Conservation (phyloP, 1,140 invertebrate genomes). For the Achatina immaculata region DNA sequence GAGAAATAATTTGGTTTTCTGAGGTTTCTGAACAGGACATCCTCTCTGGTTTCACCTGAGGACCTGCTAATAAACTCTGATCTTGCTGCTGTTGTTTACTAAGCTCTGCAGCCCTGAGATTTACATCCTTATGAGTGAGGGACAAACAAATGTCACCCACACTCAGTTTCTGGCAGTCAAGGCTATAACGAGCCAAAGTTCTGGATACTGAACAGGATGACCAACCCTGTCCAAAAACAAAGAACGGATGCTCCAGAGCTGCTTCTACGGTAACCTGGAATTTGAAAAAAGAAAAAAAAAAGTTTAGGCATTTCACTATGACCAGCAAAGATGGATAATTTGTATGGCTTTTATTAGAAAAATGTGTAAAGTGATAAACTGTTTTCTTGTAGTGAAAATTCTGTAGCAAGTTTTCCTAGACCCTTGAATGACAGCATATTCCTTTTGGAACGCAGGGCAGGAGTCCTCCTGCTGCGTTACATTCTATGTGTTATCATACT, state of each 20-base stretch:
- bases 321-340: too few relatives aligned
- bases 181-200: slow-evolving; percentile 80
- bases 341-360: too few relatives aligned
- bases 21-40: background rate
- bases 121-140: slow-evolving; percentile 75
- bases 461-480: too few relatives aligned
- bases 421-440: too few relatives aligned
- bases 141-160: slow-evolving; percentile 89
- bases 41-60: background rate
- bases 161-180: slow-evolving; percentile 82
- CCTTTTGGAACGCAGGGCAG: too few relatives aligned
- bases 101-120: slow-evolving; percentile 55
- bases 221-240: slow-evolving; percentile 90
- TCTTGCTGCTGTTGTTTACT: slow-evolving; percentile 46
- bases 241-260: slow-evolving; percentile 86
- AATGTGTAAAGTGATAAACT: too few relatives aligned
- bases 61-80: background rate
- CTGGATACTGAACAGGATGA: slow-evolving; percentile 84
- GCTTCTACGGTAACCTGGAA: slow-evolving; percentile 86
- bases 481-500: too few relatives aligned
- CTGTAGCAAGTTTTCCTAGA: too few relatives aligned
- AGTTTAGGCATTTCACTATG: too few relatives aligned
- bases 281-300: background rate
- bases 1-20: background rate
- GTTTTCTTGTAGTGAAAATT: too few relatives aligned